A percentile compares a stretch with the other conserved stretches of the same genome.
Evolutionary conservation across 2,888 invertebrate genomes (phyloP).

Genomic region (Lepidocyrtoides sp.): DNA sequence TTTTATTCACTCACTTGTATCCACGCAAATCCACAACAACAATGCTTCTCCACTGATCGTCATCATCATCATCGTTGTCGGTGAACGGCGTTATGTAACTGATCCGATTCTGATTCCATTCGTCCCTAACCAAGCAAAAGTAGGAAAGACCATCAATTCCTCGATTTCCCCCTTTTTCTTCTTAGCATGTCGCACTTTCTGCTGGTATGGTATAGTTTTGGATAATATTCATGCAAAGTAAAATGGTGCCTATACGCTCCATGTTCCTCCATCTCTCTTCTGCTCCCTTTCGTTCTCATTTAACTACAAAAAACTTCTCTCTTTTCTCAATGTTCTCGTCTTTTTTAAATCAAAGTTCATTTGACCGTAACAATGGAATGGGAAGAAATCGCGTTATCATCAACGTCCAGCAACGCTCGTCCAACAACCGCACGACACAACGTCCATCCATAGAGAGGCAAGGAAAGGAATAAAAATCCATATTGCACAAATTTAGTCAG

Average conservation of each 20-base stretch:
- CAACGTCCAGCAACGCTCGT: conserved; percentile 71
- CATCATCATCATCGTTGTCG: conserved; percentile 49
- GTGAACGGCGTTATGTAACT: conserved; percentile 59
- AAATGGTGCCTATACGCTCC: not conserved
- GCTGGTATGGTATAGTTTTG: not conserved
- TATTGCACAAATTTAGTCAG: conserved; percentile 64
- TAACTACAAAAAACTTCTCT: too few species aligned
- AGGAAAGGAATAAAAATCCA: conserved; percentile 52
- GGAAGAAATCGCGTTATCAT: conserved; percentile 78
- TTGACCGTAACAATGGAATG: conserved; percentile 79
- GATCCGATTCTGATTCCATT: conserved; percentile 57
- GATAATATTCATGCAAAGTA: conserved; percentile 52
- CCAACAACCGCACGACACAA: conserved; percentile 44
- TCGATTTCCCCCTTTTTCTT: not conserved
- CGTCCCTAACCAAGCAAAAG: conserved; percentile 1
- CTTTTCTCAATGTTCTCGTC: too few species aligned
- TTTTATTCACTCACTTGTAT: conserved; percentile 67
- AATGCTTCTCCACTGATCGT: conserved; percentile 19
- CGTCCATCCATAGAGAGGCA: conserved; percentile 37
- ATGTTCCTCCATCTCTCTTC: not conserved
- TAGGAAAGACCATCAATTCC: conserved; percentile 12
- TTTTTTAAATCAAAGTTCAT: conserved; percentile 79
- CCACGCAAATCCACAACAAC: conserved; percentile 56
- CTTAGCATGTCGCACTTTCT: not conserved
- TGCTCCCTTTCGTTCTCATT: conserved; percentile 34